These are phyloP conservation scores for Hirundo rustica DNA, from an alignment of 2,797 vertebrate genomes.

Conservation along the genomic window DNA sequence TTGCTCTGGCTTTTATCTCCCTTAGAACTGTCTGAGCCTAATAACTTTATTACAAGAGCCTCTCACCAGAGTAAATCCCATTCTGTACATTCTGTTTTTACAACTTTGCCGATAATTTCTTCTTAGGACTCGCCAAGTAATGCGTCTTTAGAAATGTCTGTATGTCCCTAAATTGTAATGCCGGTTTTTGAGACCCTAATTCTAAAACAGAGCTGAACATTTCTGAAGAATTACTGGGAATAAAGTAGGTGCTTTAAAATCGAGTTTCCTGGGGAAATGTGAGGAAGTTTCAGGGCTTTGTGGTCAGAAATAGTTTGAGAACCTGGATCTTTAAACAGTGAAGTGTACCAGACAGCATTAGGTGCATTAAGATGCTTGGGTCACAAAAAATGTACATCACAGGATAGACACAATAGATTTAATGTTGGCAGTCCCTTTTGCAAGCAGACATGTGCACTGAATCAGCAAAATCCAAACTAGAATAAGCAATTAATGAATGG, in stretches of 20 bases:
- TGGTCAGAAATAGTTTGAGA: not conserved
- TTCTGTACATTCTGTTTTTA: not conserved
- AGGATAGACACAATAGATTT: not conserved
- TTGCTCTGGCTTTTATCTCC: conserved; percentile 6
- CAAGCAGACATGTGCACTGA: conserved; percentile 1
- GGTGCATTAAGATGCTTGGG: not conserved
- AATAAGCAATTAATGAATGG: conserved; percentile 56
- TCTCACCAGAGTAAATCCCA: not conserved
- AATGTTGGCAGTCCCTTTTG: conserved; percentile 26
- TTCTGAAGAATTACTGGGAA: not conserved
- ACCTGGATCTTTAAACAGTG: not conserved
- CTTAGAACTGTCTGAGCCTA: not conserved
- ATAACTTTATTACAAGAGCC: not conserved
- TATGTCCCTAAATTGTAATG: not conserved
- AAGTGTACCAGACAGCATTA: not conserved
- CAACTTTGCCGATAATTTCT: not conserved
- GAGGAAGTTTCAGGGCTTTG: not conserved
- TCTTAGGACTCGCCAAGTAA: not conserved
- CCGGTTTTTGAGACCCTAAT: not conserved
- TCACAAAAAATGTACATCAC: not conserved
- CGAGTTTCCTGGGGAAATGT: not conserved
- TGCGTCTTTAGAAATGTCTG: not conserved
- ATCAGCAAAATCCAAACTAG: conserved; percentile 42
- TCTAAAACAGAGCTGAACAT: not conserved
- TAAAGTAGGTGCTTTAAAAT: not conserved